Evolutionary conservation across 2,797 vertebrate genomes (phyloP).

Genomic region (Pangasius mekongensis): DNA sequence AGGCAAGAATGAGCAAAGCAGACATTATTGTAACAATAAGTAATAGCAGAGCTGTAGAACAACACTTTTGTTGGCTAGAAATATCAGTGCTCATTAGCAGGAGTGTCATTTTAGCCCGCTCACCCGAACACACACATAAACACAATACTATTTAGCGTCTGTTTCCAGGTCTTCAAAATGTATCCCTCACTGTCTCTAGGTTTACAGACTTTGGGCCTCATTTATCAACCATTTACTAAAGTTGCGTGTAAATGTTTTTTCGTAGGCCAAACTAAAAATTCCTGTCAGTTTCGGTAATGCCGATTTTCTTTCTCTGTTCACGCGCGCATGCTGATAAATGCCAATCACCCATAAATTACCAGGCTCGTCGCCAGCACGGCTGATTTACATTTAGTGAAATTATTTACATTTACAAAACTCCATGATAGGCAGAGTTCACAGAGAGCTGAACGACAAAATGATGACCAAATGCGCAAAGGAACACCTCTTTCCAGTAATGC

Average conservation of each 20-base stretch:
- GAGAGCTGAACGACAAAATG: neutral
- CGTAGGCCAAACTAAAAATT: neutral
- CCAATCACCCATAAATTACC: neutral
- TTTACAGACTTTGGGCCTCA: conserved; percentile 2
- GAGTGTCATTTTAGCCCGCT: neutral
- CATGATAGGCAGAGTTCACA: neutral
- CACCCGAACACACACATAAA: neutral
- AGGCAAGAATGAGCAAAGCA: no score
- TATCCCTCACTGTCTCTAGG: neutral
- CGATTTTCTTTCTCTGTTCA: neutral
- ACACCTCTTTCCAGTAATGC: neutral
- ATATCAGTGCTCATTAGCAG: neutral
- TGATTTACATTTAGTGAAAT: no score
- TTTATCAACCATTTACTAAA: neutral
- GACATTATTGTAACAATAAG: neutral
- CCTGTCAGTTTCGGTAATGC: neutral
- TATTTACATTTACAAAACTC: no score
- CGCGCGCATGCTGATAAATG: neutral
- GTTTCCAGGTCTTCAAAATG: neutral
- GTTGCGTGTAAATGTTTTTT: neutral
- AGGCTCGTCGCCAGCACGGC: neutral
- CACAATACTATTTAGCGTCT: neutral
- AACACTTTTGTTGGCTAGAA: neutral
- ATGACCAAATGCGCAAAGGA: neutral
- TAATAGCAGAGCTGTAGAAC: neutral